Percentiles rank a stretch among this genome's conserved stretches.
Conservation (phyloP, 2,113 vertebrate species). For the Cairina moschata region DNA sequence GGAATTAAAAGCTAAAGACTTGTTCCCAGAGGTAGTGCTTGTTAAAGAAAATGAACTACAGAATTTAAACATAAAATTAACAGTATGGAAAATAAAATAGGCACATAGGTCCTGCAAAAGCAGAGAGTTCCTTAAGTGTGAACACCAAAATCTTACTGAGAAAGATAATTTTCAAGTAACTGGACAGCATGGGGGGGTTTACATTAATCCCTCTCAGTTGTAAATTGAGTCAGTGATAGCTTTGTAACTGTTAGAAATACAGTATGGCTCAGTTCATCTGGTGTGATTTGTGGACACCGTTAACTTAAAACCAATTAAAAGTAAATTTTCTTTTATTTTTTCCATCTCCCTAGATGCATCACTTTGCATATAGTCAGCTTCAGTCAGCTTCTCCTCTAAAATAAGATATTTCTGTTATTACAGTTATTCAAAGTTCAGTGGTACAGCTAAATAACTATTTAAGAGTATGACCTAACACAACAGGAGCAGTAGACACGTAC, state of each 20-base stretch:
- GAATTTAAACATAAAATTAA: not conserved
- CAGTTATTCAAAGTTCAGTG: not conserved
- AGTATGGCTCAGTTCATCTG: not conserved
- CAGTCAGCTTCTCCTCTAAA: not conserved
- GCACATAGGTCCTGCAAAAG: not conserved
- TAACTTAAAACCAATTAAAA: not conserved
- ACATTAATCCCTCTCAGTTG: not conserved
- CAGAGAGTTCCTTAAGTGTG: not conserved
- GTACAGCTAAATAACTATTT: not conserved
- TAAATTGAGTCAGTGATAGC: not conserved
- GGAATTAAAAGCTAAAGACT: not conserved
- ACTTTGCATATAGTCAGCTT: not conserved
- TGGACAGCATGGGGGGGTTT: not conserved
- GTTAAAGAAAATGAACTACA: not conserved
- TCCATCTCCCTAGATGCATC: not conserved
- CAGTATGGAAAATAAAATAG: not conserved
- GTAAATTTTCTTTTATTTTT: not conserved
- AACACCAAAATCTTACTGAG: not conserved
- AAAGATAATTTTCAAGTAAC: not conserved
- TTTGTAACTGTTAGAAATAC: not conserved
- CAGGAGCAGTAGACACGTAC: not conserved
- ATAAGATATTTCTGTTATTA: not conserved
- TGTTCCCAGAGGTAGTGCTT: not conserved
- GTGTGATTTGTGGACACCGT: not conserved
- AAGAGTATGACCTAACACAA: not conserved